These are phyloP conservation scores for Psittacula echo DNA, from an alignment of 2,797 vertebrate genomes.

Conservation along the genomic window DNA sequence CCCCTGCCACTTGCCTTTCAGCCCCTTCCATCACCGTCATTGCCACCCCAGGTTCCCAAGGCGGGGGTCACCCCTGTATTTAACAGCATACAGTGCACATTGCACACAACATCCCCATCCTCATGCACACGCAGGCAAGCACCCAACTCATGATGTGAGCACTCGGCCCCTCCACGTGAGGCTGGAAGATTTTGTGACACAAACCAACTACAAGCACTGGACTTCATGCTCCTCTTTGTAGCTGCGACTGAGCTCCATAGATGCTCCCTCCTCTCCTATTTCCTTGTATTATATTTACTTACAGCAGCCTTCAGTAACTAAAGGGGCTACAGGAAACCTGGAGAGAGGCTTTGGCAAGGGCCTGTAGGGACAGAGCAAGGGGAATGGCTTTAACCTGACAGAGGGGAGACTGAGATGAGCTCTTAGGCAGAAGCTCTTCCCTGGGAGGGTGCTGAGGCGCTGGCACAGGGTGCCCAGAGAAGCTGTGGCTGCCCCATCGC, in stretches of 20 bases:
- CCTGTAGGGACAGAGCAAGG: background rate
- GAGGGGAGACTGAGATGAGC: background rate
- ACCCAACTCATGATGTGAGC: accelerated
- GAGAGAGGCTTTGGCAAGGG: background rate
- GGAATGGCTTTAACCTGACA: background rate
- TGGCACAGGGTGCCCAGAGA: too few species aligned
- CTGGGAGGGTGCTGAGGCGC: too few species aligned
- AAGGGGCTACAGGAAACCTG: background rate
- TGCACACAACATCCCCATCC: background rate
- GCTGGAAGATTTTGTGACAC: background rate
- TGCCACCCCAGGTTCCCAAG: background rate
- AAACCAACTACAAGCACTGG: background rate
- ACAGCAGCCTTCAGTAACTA: background rate
- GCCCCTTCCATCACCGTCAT: background rate
- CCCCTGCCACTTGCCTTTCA: background rate
- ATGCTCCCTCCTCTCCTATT: background rate
- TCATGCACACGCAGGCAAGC: accelerated
- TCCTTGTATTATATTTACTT: background rate
- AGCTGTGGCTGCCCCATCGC: too few species aligned
- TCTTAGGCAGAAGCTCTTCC: background rate
- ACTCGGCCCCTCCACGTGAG: accelerated
- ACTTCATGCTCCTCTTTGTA: accelerated
- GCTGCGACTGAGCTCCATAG: background rate
- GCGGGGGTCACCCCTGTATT: background rate
- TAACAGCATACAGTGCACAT: accelerated